Evolutionary conservation across 2,888 invertebrate species (phyloP), one percentile per base, ranked within the genome.

Genomic region (Pyralis farinalis): DNA sequence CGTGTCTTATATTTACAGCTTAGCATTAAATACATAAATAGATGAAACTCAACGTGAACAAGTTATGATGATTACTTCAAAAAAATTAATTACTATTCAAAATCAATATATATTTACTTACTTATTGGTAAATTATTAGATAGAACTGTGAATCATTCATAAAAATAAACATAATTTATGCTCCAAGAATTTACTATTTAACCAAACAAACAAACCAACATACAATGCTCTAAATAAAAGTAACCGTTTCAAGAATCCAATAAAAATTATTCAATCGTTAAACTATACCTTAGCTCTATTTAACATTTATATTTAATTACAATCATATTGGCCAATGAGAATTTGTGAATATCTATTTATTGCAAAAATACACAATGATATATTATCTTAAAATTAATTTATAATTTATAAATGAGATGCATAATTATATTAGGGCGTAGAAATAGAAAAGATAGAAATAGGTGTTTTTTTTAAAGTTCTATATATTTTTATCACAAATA

Each of bases 1-100:
- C 51, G 49, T 50, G 55, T 59, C 47, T 46, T 58, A 56, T 60
- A 62, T 62, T 46, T 72, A 70, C 61, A 68, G 8, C 30, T 43
- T 41, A 25, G 12, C 25, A 4, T 16, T 3, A 16, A 16, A 16
- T 16, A 16, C 16, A 4, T 16, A 16, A 16, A 16, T 16, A n/a
- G n/a, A n/a, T n/a, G n/a, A n/a, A n/a, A n/a, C n/a, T n/a, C n/a
- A n/a, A n/a, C n/a, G n/a, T n/a, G n/a, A n/a, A n/a, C n/a, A n/a
- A n/a, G n/a, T n/a, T n/a, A n/a, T n/a, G n/a, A n/a, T n/a, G n/a
- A n/a, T n/a, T n/a, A n/a, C n/a, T n/a, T n/a, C n/a, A n/a, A n/a
- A n/a, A n/a, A n/a, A n/a, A n/a, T n/a, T n/a, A n/a, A n/a, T n/a
- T n/a, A n/a, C n/a, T n/a, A n/a, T n/a, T n/a, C n/a, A n/a, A n/a